Base-by-base conservation (phyloP, 2,113 vertebrate genomes). In the Furnarius figulus region DNA sequence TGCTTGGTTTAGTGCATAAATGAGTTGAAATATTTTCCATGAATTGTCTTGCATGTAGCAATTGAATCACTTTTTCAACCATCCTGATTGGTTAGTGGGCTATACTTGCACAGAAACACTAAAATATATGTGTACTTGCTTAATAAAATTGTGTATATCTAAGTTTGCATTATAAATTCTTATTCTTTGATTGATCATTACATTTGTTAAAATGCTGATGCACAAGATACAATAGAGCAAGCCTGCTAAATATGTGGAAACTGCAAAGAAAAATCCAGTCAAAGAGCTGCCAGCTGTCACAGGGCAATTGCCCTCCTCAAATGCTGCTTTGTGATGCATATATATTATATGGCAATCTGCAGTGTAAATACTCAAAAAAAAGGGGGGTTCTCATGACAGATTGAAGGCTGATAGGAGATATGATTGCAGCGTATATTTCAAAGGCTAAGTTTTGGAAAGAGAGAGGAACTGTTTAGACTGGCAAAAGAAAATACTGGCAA, bases 401-500 rank as follows among this genome's bases (percentile, higher is more conserved):
- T 33, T 39, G 23, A 74, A 83, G 15, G 33, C 17, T 81, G 24
- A 40, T 24, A 35, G 23, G 47, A 84, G 35, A 59, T 67, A 50
- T 3, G 42, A 55, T 75, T 78, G 42, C 39, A 81, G 52, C 23
- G 47, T 68, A 10, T 67, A 78, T 92, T 95, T 87, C 46, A 71
- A 86, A 84, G 79, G 35, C 44, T 85, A 52, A 40, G 5, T 82
- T 95, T 91, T 0, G 6, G 25, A 35, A 56, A 77, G 27, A 88
- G 52, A 89, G 19, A 88, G 25, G 37, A 91, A 58, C n/a, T 88
- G 55, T 88, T 93, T 95, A 77, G n/a, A 28, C 67, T 95, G 94
- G 78, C 75, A 88, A 46, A 91, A 58, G 53, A 67, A 44, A 12
- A 63, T 65, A 31, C 52, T 94, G 92, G 81, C 74, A 87, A 19